phyloP scores from a whole-genome alignment of 2,113 vertebrate genomes.

The Poecilia latipinna region DNA sequence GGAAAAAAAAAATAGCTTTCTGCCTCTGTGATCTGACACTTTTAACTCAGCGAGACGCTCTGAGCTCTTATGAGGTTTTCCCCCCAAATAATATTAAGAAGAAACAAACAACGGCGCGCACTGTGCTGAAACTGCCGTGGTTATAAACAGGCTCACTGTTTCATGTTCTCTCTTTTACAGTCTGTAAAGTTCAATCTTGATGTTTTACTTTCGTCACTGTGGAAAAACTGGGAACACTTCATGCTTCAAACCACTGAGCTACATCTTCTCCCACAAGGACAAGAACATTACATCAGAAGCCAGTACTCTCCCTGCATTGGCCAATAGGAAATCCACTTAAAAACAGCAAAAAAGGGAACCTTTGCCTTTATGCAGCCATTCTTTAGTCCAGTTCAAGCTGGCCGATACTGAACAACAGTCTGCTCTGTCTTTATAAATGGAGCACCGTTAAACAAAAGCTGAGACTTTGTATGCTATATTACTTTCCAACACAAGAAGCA shows the following conservation, averaged over 20 bases:
- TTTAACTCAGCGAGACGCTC: neutral
- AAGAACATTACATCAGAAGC: slow-evolving; percentile 14
- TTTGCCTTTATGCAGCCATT: slow-evolving; percentile 1
- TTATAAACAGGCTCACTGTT: neutral
- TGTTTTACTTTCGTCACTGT: neutral
- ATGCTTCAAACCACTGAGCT: slow-evolving; percentile 1
- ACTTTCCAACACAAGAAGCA: neutral
- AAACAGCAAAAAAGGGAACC: neutral
- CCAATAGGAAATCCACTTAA: slow-evolving; percentile 12
- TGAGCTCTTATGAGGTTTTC: neutral
- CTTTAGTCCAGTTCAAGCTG: slow-evolving; percentile 1
- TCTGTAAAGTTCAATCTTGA: neutral
- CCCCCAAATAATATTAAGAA: no score
- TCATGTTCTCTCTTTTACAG: neutral
- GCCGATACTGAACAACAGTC: slow-evolving; percentile 20
- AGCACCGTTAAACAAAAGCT: neutral
- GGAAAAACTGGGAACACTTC: slow-evolving; percentile 4
- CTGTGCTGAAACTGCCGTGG: no score
- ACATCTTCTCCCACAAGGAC: slow-evolving; percentile 8
- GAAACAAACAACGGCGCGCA: neutral
- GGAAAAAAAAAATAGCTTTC: neutral
- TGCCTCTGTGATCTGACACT: slow-evolving; percentile 17
- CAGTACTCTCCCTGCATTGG: slow-evolving; percentile 13
- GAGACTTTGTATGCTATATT: slow-evolving; percentile 6
- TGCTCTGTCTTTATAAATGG: slow-evolving; percentile 14